phyloP scores from a whole-genome alignment of 2,113 vertebrate species.

The Phycodurus eques region DNA sequence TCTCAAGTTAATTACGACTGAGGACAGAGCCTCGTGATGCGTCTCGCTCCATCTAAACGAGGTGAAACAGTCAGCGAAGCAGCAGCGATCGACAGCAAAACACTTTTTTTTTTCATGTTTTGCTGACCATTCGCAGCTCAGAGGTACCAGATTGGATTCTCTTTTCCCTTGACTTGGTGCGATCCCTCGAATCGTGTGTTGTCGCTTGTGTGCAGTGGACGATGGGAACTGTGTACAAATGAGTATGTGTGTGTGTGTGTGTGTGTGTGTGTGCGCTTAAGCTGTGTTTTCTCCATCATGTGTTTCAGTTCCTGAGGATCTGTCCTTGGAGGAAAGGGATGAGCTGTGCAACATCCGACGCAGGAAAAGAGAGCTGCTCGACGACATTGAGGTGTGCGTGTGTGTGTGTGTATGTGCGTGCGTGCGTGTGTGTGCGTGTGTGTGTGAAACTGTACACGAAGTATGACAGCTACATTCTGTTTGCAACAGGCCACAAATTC shows the following conservation, averaged over 20 bases:
- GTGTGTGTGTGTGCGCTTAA: not conserved
- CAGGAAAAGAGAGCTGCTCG: slow-evolving; percentile 93
- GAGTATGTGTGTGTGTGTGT: not conserved
- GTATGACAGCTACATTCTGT: too few relatives aligned
- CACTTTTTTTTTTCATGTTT: not conserved
- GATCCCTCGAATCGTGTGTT: not conserved
- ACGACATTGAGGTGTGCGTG: slow-evolving; percentile 86
- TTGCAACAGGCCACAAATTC: too few relatives aligned
- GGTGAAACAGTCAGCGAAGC: slow-evolving; percentile 7
- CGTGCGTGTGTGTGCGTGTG: slow-evolving; percentile 60
- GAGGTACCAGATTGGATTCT: slow-evolving; percentile 2
- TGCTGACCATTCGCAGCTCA: not conserved
- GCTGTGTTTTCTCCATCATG: slow-evolving; percentile 30
- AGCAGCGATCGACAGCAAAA: slow-evolving; percentile 8
- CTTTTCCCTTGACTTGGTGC: not conserved
- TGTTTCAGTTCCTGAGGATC: slow-evolving; percentile 88
- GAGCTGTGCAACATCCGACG: slow-evolving; percentile 92
- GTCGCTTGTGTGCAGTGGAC: not conserved
- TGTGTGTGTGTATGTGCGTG: slow-evolving; percentile 54
- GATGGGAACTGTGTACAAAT: slow-evolving; percentile 4
- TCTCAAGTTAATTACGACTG: slow-evolving; percentile 52
- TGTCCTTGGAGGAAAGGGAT: slow-evolving; percentile 90
- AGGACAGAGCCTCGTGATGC: slow-evolving; percentile 33
- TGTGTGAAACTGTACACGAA: slow-evolving; percentile 42
- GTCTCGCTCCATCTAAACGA: slow-evolving; percentile 21